Conservation (phyloP, 2,888 invertebrate species). For the Loripinus fragilis region DNA sequence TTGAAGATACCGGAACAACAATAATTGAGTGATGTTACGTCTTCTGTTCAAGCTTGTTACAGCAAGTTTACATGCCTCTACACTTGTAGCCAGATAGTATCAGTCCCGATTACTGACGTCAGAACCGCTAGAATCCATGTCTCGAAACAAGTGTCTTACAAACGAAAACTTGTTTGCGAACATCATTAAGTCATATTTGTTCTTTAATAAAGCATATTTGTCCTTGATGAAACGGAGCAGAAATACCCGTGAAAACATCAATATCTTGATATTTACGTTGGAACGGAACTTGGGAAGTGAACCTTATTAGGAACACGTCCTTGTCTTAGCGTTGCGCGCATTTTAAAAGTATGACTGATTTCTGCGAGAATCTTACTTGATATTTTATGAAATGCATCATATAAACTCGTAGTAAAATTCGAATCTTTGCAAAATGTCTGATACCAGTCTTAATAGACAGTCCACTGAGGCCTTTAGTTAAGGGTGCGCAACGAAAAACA, state of each 20-base stretch:
- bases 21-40: constrained; percentile 3
- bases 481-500: too few species aligned
- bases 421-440: too few species aligned
- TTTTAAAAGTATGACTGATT: too few species aligned
- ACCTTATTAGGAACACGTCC: too few species aligned
- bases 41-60: neutral
- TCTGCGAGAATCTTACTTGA: too few species aligned
- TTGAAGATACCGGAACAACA: too few species aligned
- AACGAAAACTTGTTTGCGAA: constrained; percentile 20
- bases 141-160: constrained; percentile 20
- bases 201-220: constrained; percentile 20
- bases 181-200: constrained; percentile 29
- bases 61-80: neutral
- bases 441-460: too few species aligned
- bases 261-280: neutral
- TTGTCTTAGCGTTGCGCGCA: too few species aligned
- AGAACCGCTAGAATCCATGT: neutral
- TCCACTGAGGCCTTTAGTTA: too few species aligned
- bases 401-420: too few species aligned
- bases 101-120: neutral
- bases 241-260: neutral
- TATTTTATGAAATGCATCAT: too few species aligned
- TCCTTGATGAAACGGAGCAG: neutral
- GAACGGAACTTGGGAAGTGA: too few species aligned
- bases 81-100: constrained; percentile 12